A percentile compares a stretch with the other conserved stretches of the same genome.
Conservation (phyloP, 2,113 vertebrate species). For the Spizaetus ornatus region DNA sequence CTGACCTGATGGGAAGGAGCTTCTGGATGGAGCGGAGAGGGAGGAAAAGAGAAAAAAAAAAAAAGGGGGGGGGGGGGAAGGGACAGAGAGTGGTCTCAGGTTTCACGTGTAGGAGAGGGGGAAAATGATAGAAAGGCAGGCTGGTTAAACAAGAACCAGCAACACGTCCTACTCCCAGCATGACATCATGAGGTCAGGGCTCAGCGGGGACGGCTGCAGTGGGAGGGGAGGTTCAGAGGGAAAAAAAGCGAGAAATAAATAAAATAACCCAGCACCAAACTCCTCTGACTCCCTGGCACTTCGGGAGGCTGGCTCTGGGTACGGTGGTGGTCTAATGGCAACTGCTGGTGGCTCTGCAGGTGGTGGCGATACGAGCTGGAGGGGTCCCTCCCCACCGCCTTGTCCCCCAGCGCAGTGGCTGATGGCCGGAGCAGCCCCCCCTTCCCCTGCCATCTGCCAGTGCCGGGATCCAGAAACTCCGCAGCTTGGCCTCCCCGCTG, state of each 20-base stretch:
- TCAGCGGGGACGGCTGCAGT: background rate
- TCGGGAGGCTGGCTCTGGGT: background rate
- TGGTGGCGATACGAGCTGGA: background rate
- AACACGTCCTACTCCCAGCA: background rate
- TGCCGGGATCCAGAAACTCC: background rate
- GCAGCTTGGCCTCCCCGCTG: background rate
- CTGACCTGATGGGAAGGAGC: background rate
- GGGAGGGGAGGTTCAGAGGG: background rate
- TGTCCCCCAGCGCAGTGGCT: background rate
- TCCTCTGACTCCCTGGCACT: background rate
- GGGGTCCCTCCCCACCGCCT: background rate
- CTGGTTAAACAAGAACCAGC: background rate
- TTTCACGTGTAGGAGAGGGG: background rate
- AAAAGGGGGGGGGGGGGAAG: background rate
- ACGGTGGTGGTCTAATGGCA: accelerated
- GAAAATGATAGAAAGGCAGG: background rate
- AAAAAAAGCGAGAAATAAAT: background rate
- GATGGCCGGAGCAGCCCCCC: background rate
- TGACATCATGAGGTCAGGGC: slow-evolving; percentile 7
- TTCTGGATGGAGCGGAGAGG: background rate
- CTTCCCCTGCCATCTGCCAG: background rate
- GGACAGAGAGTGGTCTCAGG: background rate
- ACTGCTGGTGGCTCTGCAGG: background rate
- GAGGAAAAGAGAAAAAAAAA: background rate
- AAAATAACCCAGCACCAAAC: background rate